Conservation (phyloP, 2,113 vertebrate species). For the Eclectus roratus region DNA sequence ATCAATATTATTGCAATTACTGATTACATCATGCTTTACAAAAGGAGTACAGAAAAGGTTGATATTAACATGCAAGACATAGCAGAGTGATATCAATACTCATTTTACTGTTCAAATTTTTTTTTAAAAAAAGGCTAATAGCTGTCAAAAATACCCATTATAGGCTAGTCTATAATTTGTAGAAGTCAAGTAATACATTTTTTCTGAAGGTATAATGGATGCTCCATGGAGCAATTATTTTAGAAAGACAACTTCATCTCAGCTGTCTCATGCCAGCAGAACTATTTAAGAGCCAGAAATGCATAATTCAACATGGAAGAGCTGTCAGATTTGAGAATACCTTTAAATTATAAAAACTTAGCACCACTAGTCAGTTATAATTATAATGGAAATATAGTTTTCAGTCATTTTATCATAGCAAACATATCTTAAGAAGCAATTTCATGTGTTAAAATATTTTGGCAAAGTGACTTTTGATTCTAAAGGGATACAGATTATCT, state of each 20-base stretch:
- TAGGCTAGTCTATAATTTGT: slow-evolving; percentile 87
- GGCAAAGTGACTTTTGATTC: slow-evolving; percentile 82
- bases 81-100: slow-evolving; percentile 82
- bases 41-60: slow-evolving; percentile 69
- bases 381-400: slow-evolving; percentile 84
- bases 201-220: slow-evolving; percentile 87
- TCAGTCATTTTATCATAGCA: slow-evolving; percentile 81
- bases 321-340: slow-evolving; percentile 85
- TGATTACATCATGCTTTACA: slow-evolving; percentile 74
- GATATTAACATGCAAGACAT: slow-evolving; percentile 77
- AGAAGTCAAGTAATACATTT: slow-evolving; percentile 87
- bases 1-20: slow-evolving; percentile 77
- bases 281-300: slow-evolving; percentile 85
- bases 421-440: slow-evolving; percentile 82
- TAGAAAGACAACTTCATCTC: slow-evolving; percentile 87
- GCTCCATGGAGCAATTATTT: slow-evolving; percentile 87
- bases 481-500: slow-evolving; percentile 78
- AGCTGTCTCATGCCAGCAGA: slow-evolving; percentile 82
- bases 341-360: slow-evolving; percentile 88
- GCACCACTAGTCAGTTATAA: slow-evolving; percentile 80
- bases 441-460: slow-evolving; percentile 84
- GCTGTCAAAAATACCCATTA: slow-evolving; percentile 87
- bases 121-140: slow-evolving; percentile 77
- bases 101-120: slow-evolving; percentile 79
- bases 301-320: slow-evolving; percentile 83